Base-by-base conservation (phyloP, 2,797 vertebrate genomes). In the Gymnoscopelus braueri region DNA sequence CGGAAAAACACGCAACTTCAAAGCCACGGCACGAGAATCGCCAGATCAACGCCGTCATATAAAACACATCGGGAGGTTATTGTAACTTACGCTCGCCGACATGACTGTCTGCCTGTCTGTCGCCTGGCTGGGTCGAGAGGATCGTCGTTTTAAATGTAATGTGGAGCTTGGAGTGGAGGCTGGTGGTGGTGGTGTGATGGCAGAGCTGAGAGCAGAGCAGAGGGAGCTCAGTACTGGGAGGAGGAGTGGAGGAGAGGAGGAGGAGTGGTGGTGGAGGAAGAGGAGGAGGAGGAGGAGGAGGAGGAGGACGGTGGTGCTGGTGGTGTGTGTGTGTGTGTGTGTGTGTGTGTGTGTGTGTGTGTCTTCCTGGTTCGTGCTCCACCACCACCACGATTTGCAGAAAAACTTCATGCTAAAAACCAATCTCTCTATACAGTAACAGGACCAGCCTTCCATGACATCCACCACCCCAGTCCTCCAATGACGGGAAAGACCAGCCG, bases 311-410 rank as follows among this genome's bases (percentile, higher is more conserved):
- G 77, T 76, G 85, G 78, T 80, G 80, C 82, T 85, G 35, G 35
- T 39, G 35, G 35, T 39, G 35, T 39, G 35, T 39, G 35, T 39
- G 35, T 39, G 35, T 39, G 35, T 39, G 35, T 39, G 35, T 39
- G 35, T 39, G 35, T 39, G 35, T 39, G 35, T 39, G 35, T 39
- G 35, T 39, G 35, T 39, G 39, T 44, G 39, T 10, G 39, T 44
- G 39, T 89, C 91, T 93, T 93, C 91, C 91, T 93, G 91, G 85
- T 92, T 93, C 82, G 58, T 44, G 83, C 72, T 82, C 75, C 65
- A 82, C 81, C 81, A 47, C 39, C 69, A 19, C 75, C 58, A 24
- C 69, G 78, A 88, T 87, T 67, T 81, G 83, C 83, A 83, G 66
- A 80, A 82, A 44, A 92, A 91, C 89, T 92, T 90, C n/a, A 87